These are phyloP conservation scores for Zalophus californianus DNA, from an alignment of 2,797 vertebrate species.

Conservation along the genomic window DNA sequence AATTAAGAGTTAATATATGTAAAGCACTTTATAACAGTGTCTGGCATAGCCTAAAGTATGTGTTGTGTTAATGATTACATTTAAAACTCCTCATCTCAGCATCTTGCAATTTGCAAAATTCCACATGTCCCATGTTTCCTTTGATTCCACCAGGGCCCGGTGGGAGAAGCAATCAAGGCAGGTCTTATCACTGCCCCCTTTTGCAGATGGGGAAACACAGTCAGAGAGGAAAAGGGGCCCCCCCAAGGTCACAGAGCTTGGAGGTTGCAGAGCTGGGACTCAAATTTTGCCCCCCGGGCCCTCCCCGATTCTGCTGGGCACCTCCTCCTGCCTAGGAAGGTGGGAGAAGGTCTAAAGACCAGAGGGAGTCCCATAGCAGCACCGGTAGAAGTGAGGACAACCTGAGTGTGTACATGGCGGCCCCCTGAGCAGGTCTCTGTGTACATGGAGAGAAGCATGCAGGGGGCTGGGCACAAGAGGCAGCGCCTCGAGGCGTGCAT, in stretches of 20 bases:
- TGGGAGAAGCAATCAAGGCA: background rate
- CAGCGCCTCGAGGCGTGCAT: background rate
- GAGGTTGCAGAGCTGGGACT: background rate
- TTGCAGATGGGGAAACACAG: background rate
- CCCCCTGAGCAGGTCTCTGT: background rate
- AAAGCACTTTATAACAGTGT: background rate
- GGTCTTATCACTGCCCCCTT: background rate
- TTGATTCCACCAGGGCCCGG: background rate
- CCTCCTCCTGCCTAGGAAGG: background rate
- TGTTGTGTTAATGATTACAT: background rate
- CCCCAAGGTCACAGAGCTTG: background rate
- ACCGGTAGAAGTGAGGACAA: background rate
- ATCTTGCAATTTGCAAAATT: conserved; percentile 11
- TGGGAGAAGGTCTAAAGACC: background rate
- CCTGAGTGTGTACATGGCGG: rapidly evolving
- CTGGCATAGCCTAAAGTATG: background rate
- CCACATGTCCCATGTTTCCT: background rate
- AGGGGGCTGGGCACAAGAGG: background rate
- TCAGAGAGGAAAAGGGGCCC: background rate
- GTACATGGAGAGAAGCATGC: background rate
- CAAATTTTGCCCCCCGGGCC: background rate
- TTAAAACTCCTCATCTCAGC: background rate
- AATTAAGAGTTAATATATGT: background rate
- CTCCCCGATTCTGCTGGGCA: background rate
- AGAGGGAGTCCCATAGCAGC: background rate